Evolutionary conservation across 1,140 invertebrate genomes (phyloP).

Genomic region (Cyrtorhinus lividipennis): DNA sequence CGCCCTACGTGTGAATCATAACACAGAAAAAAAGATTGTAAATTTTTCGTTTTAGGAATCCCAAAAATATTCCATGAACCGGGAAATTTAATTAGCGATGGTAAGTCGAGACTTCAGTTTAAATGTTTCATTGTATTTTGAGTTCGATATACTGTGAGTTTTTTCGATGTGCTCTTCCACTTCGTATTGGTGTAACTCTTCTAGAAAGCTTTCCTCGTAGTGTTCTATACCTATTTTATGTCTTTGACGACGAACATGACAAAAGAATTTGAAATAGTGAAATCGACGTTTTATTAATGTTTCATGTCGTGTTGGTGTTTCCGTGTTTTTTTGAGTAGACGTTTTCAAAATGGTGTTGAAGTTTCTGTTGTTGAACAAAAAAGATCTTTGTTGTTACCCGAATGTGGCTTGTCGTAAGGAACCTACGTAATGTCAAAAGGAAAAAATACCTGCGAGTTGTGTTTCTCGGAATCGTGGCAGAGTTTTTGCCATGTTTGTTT

Average conservation of each 20-base stretch:
- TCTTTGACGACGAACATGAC: neutral
- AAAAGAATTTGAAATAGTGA: neutral
- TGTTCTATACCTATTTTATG: neutral
- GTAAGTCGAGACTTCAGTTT: constrained; percentile 36
- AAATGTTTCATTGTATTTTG: constrained; percentile 32
- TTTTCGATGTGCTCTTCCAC: neutral
- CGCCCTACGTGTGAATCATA: too few relatives aligned
- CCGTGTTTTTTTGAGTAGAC: neutral
- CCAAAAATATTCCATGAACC: constrained; percentile 1
- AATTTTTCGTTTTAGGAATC: constrained; percentile 4
- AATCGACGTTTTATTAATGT: neutral
- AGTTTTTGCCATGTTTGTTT: too few relatives aligned
- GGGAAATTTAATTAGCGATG: constrained; percentile 1
- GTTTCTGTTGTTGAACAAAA: too few relatives aligned
- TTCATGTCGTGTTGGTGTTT: neutral
- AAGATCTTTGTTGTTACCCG: too few relatives aligned
- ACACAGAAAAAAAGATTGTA: constrained; percentile 29
- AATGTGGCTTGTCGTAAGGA: too few relatives aligned
- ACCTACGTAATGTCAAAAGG: too few relatives aligned
- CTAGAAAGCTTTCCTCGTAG: neutral
- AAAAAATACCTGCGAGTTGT: too few relatives aligned
- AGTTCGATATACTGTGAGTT: neutral
- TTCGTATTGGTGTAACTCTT: neutral
- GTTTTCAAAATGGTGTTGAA: too few relatives aligned
- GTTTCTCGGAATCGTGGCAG: too few relatives aligned